These are phyloP conservation scores for Stramonita haemastoma DNA, from an alignment of 2,888 invertebrate genomes.

Conservation along the genomic window DNA sequence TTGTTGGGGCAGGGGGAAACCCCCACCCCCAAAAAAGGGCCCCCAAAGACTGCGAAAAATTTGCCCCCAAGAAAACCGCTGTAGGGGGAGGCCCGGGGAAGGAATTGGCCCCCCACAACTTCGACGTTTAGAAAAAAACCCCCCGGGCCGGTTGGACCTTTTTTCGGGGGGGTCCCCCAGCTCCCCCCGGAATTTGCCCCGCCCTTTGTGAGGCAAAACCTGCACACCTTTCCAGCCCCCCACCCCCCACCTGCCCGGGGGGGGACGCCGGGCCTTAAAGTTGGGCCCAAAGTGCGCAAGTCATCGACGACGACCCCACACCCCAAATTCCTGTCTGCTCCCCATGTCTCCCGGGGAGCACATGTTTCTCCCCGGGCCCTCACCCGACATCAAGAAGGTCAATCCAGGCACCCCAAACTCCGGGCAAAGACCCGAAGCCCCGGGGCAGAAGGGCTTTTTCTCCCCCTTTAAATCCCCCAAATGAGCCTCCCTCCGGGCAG, in stretches of 20 bases:
- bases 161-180: neutral
- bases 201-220: slow-evolving; percentile 42
- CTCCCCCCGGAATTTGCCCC: slow-evolving; percentile 28
- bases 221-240: slow-evolving; percentile 43
- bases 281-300: slow-evolving; percentile 40
- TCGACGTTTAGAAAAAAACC: slow-evolving; percentile 58
- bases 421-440: slow-evolving; percentile 45
- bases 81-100: slow-evolving; percentile 64
- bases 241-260: neutral
- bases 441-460: neutral
- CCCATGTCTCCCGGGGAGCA: slow-evolving; percentile 75
- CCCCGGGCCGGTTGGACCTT: slow-evolving; percentile 22
- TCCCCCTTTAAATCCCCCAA: slow-evolving; percentile 14
- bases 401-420: slow-evolving; percentile 56
- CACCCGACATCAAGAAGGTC: slow-evolving; percentile 67
- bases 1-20: neutral
- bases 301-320: slow-evolving; percentile 69
- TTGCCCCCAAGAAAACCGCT: slow-evolving; percentile 66
- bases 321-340: slow-evolving; percentile 68
- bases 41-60: slow-evolving; percentile 51
- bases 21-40: slow-evolving; percentile 48
- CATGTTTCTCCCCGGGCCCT: slow-evolving; percentile 64
- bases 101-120: slow-evolving; percentile 66
- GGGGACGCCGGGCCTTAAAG: slow-evolving; percentile 4
- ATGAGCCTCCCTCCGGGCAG: slow-evolving; percentile 19